Percentiles rank a stretch among this genome's conserved stretches.
These are phyloP conservation scores for Eilema depressum DNA, from an alignment of 2,888 invertebrate species.

Conservation along the genomic window DNA sequence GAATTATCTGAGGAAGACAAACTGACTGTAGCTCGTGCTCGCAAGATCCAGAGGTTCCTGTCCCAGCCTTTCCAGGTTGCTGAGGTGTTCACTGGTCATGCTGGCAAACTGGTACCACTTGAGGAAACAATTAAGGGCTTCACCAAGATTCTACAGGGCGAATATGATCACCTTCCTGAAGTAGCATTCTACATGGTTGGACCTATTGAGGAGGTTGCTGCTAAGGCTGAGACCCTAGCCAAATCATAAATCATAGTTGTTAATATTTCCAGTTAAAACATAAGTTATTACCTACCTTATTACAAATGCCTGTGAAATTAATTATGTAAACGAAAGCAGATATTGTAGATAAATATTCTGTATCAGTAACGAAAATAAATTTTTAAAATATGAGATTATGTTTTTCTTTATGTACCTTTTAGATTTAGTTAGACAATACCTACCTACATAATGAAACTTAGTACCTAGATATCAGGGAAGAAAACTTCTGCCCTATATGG, in stretches of 20 bases:
- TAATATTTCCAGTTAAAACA: constrained; percentile 29
- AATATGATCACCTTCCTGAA: constrained; percentile 96
- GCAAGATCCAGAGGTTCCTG: constrained; percentile 97
- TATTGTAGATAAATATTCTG: constrained; percentile 49
- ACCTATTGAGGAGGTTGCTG: constrained; percentile 90
- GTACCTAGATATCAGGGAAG: background rate
- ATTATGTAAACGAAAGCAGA: constrained; percentile 38
- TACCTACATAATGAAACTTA: background rate
- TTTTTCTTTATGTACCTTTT: background rate
- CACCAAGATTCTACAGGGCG: constrained; percentile 93
- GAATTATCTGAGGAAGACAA: constrained; percentile 98
- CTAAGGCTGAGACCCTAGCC: constrained; percentile 93
- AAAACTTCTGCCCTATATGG: no score
- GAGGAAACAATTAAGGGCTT: constrained; percentile 96
- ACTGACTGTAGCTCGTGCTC: constrained; percentile 96
- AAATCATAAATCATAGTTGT: constrained; percentile 67
- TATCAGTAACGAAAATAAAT: constrained; percentile 46
- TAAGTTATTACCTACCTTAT: constrained; percentile 43
- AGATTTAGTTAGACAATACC: background rate
- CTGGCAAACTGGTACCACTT: constrained; percentile 95
- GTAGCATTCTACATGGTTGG: constrained; percentile 99
- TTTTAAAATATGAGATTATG: constrained; percentile 30
- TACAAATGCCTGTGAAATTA: constrained; percentile 31
- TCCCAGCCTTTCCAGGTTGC: constrained; percentile 98
- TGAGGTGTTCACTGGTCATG: constrained; percentile 97